A percentile compares a stretch with the other conserved stretches of the same genome.
Conservation (phyloP, 2,888 invertebrate species). For the Mesochorus sp. region DNA sequence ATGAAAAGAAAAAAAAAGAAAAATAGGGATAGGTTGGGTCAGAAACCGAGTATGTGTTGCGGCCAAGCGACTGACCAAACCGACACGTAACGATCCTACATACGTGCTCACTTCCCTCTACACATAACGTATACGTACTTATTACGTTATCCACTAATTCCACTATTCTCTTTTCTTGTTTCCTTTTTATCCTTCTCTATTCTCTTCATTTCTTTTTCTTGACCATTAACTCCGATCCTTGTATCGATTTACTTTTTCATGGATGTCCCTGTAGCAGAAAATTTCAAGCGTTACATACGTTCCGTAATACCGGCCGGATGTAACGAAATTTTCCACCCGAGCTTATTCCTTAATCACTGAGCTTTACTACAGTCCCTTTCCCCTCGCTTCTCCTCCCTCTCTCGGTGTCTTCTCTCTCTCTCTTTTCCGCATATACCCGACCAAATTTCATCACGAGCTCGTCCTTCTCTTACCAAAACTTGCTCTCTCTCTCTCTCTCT, state of each 20-base stretch:
- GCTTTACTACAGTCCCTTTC: no score
- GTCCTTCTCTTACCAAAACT: neutral
- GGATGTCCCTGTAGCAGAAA: neutral
- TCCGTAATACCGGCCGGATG: neutral
- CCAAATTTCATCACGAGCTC: conserved; percentile 38
- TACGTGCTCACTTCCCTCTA: conserved; percentile 4
- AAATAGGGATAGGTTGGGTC: conserved; percentile 50
- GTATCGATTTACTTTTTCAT: neutral
- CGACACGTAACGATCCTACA: conserved; percentile 63
- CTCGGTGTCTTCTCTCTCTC: conserved; percentile 14
- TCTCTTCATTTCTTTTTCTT: conserved; percentile 1
- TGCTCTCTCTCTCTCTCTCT: conserved; percentile 14
- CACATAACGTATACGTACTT: conserved; percentile 58
- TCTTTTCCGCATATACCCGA: conserved; percentile 15
- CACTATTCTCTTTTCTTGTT: conserved; percentile 7
- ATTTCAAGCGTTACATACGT: neutral
- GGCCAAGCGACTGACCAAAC: conserved; percentile 54
- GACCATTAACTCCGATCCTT: neutral
- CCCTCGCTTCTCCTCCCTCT: no score
- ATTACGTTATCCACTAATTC: conserved; percentile 36
- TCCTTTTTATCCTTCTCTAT: neutral
- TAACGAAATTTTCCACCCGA: neutral
- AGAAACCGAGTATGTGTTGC: conserved; percentile 38
- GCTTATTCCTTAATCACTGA: neutral
- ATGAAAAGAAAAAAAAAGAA: neutral